Evolutionary conservation across 2,888 invertebrate species (phyloP).

Genomic region (Cremastinae sp.): DNA sequence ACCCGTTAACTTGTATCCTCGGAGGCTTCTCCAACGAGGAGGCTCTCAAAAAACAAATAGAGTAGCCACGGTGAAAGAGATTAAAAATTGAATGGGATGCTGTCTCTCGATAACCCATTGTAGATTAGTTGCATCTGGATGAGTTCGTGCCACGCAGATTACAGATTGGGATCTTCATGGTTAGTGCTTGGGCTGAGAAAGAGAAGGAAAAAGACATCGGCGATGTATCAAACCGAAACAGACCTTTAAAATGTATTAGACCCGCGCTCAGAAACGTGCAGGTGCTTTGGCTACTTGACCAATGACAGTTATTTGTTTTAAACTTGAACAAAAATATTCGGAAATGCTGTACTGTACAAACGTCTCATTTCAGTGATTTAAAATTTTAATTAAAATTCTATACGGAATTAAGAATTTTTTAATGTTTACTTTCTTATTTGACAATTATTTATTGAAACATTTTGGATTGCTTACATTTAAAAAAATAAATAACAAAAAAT

Average conservation of each 20-base stretch:
- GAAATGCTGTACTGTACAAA: no score
- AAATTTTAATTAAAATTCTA: no score
- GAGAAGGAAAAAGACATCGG: slow-evolving; percentile 2
- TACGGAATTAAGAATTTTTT: no score
- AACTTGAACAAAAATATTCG: not conserved
- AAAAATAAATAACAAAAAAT: no score
- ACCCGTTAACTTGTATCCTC: slow-evolving; percentile 55
- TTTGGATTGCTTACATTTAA: no score
- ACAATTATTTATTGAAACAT: no score
- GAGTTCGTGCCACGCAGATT: slow-evolving; percentile 61
- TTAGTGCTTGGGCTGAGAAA: slow-evolving; percentile 30
- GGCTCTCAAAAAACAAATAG: slow-evolving; percentile 32
- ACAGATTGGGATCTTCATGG: slow-evolving; percentile 58
- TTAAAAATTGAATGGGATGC: slow-evolving; percentile 47
- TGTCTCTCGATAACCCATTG: slow-evolving; percentile 61
- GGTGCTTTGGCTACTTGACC: slow-evolving; percentile 44
- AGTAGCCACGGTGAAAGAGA: not conserved
- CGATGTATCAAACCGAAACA: slow-evolving; percentile 54
- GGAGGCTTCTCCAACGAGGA: slow-evolving; percentile 14
- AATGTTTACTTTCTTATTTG: no score
- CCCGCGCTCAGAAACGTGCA: slow-evolving; percentile 48
- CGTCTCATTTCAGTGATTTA: no score
- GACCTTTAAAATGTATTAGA: slow-evolving; percentile 49
- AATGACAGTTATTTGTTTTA: slow-evolving; percentile 52
- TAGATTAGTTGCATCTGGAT: slow-evolving; percentile 61